Base-by-base conservation (phyloP, 2,113 vertebrate species). In the Terrapene triunguis region DNA sequence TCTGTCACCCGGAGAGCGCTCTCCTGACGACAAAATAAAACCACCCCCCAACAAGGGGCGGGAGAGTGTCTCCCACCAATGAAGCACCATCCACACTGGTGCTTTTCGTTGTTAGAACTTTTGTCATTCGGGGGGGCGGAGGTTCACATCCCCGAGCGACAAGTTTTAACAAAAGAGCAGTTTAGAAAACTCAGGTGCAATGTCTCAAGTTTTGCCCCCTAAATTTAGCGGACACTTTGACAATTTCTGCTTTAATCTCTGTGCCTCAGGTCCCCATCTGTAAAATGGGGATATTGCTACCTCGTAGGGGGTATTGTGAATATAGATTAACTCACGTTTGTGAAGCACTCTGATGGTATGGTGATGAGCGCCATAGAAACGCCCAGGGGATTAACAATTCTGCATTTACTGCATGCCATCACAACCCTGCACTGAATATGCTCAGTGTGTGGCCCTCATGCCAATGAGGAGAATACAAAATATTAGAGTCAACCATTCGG, bases 361-460 rank as follows among this genome's bases (percentile, higher is more conserved):
- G 69, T 17, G 92, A 89, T 82, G 69, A 78, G 80, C 54, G 81
- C 35, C 25, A 72, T 59, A 86, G 35, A 87, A 85, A 92, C 8
- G 6, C 32, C 59, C 32, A 47, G 69, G 53, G 79, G 89, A 89
- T 27, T 0, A 95, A 27, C 85, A 90, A 81, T 82, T 84, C 80
- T 82, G 62, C 89, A 76, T 95, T 95, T 78, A 92, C 42, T 0
- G 0, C 29, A 57, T 48, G 22, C 38, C 21, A 92, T 89, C 89
- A 78, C 55, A 87, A 62, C 11, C 48, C 51, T 82, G 94, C 85
- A 84, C 78, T 55, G 80, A 94, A 90, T 90, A 72, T 4, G 80
- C 80, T 92, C 62, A 57, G 1, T 79, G 90, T 92, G 96, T 84
- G 96, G 93, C 92, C 90, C 85, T 82, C 79, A 8, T 84, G 76